Evolutionary conservation across 2,888 invertebrate genomes (phyloP), one percentile per base, ranked within the genome.

Genomic region (Ernsta delagoae): DNA sequence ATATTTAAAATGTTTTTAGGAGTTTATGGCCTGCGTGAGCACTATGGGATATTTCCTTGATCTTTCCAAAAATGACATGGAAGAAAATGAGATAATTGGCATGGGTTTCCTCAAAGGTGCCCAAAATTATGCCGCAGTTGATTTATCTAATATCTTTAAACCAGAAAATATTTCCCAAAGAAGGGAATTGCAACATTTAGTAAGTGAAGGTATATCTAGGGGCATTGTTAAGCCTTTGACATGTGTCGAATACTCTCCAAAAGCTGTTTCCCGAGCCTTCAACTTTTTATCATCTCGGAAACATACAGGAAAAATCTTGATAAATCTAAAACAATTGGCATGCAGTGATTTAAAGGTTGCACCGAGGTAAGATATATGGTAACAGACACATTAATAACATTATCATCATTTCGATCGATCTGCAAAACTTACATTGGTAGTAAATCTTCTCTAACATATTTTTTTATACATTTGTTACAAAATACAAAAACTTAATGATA

Each of bases 141-240:
- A 65, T 8, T 57, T 74, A 3, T 75, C 75, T 0, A 78, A 70
- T 39, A 77, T 88, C 64, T 88, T 84, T 43, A 78, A 57, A 61
- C 74, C 77, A 0, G 75, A 83, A 48, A 75, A 76, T 62, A 9
- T 53, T 0, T 3, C 50, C 0, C 75, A 81, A 1, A 84, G 76
- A 70, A 79, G 76, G 80, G 87, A 86, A 53, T 16, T 62, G 8
- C 62, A 62, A 9, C 4, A 11, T 1, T 16, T 50, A 3, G 4
- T 62, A 9, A 39, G n/a, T 16, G 62, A 62, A 16, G 62, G 62
- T 8, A 62, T 62, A 5, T 34, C 53, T 4, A 62, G 8, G 11
- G 62, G 62, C 3, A 39, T 62, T n/a, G 53, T 62, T 3, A 50
- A 34, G 11, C 62, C 62, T 11, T 62, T 62, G 16, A 62, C 16